Conservation (phyloP, 2,797 vertebrate genomes). For the Enteromius treurensis region DNA sequence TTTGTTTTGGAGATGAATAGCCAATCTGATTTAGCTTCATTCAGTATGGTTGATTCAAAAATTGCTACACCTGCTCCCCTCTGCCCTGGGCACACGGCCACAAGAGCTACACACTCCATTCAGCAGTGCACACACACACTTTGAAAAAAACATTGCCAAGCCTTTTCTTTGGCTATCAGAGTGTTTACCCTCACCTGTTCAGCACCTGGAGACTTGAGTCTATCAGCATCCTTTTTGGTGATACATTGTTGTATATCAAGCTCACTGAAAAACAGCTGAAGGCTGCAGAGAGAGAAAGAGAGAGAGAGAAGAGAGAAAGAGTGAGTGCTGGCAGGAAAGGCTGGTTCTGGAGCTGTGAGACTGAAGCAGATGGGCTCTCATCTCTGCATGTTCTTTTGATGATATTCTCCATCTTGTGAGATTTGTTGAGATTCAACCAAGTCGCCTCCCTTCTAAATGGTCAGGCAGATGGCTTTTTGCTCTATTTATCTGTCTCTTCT, state of each 20-base stretch:
- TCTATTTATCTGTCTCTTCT: slow-evolving; percentile 55
- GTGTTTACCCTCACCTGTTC: slow-evolving; percentile 20
- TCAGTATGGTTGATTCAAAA: neutral
- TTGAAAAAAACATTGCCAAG: neutral
- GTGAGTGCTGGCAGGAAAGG: slow-evolving; percentile 44
- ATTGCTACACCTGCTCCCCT: slow-evolving; percentile 16
- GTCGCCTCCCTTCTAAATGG: slow-evolving; percentile 25
- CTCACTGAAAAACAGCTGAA: slow-evolving; percentile 10
- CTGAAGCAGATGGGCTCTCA: slow-evolving; percentile 44
- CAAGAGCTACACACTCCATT: neutral
- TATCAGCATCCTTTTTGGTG: slow-evolving; percentile 6
- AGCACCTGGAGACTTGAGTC: slow-evolving; percentile 17
- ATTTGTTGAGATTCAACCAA: slow-evolving; percentile 44
- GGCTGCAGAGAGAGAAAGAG: neutral
- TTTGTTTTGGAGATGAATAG: neutral
- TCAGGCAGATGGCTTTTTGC: slow-evolving; percentile 57
- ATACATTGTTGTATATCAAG: slow-evolving; percentile 4
- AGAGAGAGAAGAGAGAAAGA: slow-evolving; percentile 10
- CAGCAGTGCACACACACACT: neutral
- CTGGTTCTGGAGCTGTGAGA: slow-evolving; percentile 46
- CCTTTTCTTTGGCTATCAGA: neutral
- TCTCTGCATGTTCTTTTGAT: slow-evolving; percentile 42
- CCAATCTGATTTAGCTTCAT: slow-evolving; percentile 8
- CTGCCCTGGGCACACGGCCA: slow-evolving; percentile 2
- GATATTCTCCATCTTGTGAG: slow-evolving; percentile 46